Conservation (phyloP, 2,113 vertebrate species). For the Etheostoma cragini region DNA sequence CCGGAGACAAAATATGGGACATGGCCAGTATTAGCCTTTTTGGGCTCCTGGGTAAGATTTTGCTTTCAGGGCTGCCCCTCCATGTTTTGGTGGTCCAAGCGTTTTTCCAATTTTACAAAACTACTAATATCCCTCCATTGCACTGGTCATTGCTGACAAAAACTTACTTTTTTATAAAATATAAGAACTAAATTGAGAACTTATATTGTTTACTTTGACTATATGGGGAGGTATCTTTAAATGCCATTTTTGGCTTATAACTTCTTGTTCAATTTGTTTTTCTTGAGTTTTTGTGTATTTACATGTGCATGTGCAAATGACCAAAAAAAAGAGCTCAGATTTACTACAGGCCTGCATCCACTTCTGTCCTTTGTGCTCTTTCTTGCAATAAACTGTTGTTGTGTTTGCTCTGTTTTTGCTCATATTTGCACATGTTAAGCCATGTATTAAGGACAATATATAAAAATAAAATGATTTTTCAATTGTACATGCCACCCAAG, state of each 20-base stretch:
- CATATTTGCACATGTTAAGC: background rate
- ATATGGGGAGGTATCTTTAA: no score
- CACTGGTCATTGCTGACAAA: background rate
- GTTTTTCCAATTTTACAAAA: background rate
- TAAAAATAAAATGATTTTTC: background rate
- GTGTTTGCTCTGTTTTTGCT: background rate
- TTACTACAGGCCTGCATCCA: background rate
- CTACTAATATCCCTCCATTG: background rate
- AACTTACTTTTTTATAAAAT: background rate
- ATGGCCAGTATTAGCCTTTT: background rate
- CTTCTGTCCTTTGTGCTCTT: background rate
- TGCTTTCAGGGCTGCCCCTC: background rate
- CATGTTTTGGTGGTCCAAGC: no score
- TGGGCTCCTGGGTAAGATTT: background rate
- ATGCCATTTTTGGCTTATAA: no score
- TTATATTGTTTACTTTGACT: background rate
- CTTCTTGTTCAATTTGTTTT: no score
- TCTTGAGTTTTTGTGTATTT: no score
- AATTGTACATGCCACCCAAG: background rate
- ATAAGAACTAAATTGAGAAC: background rate
- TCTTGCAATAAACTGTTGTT: background rate
- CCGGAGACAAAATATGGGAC: background rate
- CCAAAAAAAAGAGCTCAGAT: background rate
- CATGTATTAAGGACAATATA: background rate
- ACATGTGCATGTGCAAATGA: no score